phyloP scores from a whole-genome alignment of 2,888 invertebrate genomes.

The Drosophila picticornis region DNA sequence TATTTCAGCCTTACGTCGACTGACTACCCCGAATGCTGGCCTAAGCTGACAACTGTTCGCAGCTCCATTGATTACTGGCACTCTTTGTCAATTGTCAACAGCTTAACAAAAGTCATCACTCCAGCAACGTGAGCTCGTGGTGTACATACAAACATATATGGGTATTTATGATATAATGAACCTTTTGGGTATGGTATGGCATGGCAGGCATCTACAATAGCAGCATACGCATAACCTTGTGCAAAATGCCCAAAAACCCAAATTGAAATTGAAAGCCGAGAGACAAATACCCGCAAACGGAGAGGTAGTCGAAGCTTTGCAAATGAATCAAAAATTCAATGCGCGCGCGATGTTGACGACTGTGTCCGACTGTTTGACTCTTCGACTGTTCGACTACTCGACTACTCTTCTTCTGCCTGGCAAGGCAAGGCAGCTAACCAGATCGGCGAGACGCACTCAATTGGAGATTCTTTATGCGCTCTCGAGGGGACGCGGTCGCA shows the following conservation, averaged over 20 bases:
- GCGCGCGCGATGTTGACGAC: constrained; percentile 60
- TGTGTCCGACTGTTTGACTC: constrained; percentile 48
- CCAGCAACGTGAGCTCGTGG: constrained; percentile 32
- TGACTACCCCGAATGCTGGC: constrained; percentile 44
- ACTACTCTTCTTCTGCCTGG: background rate
- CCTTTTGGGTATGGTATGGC: constrained; percentile 29
- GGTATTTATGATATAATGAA: constrained; percentile 71
- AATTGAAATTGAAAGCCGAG: constrained; percentile 22
- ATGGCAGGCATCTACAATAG: constrained; percentile 60
- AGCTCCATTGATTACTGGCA: constrained; percentile 25
- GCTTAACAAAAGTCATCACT: constrained; percentile 42
- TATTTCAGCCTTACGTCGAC: background rate
- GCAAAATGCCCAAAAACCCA: constrained; percentile 65
- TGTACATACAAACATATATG: constrained; percentile 21
- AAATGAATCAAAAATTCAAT: constrained; percentile 78
- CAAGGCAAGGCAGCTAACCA: constrained; percentile 34
- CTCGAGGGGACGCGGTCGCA: constrained; percentile 30
- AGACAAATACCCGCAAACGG: constrained; percentile 20
- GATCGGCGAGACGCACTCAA: constrained; percentile 53
- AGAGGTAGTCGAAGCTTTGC: constrained; percentile 28
- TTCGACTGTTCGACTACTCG: constrained; percentile 32
- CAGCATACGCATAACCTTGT: constrained; percentile 71
- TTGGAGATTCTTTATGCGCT: constrained; percentile 74
- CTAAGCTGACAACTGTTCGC: constrained; percentile 26
- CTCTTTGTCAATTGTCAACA: constrained; percentile 53